phyloP scores from a whole-genome alignment of 2,113 vertebrate genomes.

The Aphyosemion australe region DNA sequence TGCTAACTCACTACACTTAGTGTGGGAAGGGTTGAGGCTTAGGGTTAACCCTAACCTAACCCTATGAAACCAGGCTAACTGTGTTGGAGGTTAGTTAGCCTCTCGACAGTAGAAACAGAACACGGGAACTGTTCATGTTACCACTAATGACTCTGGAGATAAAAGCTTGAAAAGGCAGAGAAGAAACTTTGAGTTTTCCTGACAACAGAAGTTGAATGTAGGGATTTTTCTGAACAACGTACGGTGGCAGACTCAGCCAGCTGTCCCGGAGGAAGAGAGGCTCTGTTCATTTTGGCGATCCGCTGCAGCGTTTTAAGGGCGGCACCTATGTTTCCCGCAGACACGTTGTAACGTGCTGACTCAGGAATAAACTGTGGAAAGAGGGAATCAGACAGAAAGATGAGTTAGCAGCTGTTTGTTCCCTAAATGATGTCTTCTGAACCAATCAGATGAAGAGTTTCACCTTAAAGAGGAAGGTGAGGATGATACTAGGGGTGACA shows the following conservation, averaged over 20 bases:
- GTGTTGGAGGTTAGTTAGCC: no score
- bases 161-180: no score
- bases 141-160: no score
- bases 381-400: background rate
- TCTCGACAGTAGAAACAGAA: no score
- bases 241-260: conserved; percentile 82
- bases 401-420: background rate
- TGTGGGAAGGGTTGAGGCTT: no score
- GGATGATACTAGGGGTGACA: conserved; percentile 86
- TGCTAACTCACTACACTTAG: no score
- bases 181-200: no score
- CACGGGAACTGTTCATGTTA: no score
- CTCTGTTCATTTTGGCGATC: conserved; percentile 85
- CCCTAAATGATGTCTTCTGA: background rate
- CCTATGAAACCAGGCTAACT: no score
- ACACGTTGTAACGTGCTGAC: conserved; percentile 88
- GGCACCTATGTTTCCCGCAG: conserved; percentile 79
- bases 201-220: no score
- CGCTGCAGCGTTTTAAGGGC: conserved; percentile 81
- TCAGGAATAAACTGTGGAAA: conserved; percentile 90
- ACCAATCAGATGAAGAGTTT: background rate
- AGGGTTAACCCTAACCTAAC: no score
- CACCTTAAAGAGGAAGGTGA: conserved; percentile 89
- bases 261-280: conserved; percentile 80
- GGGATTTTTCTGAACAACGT: background rate